Evolutionary conservation across 2,888 invertebrate species (phyloP).

Genomic region (Aplocera efformata): DNA sequence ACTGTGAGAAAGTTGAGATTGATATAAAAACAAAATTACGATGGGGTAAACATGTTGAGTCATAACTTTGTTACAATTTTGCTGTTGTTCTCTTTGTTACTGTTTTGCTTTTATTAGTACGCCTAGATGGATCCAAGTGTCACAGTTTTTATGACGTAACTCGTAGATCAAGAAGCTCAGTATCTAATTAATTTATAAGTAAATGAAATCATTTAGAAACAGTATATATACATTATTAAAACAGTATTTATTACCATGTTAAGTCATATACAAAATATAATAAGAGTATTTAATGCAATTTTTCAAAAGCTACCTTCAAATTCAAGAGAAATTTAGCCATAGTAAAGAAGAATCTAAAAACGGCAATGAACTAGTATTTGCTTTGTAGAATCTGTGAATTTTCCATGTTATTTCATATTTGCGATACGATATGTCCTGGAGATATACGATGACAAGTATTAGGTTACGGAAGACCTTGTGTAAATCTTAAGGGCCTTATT

Average conservation of each 20-base stretch:
- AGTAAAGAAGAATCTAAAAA: no score
- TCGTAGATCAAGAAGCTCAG: constrained; percentile 40
- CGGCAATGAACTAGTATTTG: no score
- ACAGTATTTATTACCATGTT: no score
- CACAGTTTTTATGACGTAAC: constrained; percentile 57
- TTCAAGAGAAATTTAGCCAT: neutral
- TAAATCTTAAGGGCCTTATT: constrained; percentile 62
- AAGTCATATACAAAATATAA: no score
- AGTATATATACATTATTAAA: no score
- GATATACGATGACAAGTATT: constrained; percentile 54
- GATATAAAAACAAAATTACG: constrained; percentile 32
- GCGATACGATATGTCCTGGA: constrained; percentile 21
- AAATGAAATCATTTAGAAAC: no score
- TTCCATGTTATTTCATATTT: constrained; percentile 24
- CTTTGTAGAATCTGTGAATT: no score
- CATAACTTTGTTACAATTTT: constrained; percentile 45
- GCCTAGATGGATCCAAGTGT: constrained; percentile 61
- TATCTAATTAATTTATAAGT: constrained; percentile 56
- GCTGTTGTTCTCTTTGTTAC: constrained; percentile 53
- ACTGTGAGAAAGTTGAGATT: constrained; percentile 12
- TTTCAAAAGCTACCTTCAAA: no score
- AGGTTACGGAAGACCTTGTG: constrained; percentile 44
- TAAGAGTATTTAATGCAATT: no score
- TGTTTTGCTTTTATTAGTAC: constrained; percentile 63
- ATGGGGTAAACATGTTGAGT: constrained; percentile 34